A percentile compares a stretch with the other conserved stretches of the same genome.
These are phyloP conservation scores for Phrynocephalus versicolor DNA, from an alignment of 2,113 vertebrate species.

Conservation along the genomic window DNA sequence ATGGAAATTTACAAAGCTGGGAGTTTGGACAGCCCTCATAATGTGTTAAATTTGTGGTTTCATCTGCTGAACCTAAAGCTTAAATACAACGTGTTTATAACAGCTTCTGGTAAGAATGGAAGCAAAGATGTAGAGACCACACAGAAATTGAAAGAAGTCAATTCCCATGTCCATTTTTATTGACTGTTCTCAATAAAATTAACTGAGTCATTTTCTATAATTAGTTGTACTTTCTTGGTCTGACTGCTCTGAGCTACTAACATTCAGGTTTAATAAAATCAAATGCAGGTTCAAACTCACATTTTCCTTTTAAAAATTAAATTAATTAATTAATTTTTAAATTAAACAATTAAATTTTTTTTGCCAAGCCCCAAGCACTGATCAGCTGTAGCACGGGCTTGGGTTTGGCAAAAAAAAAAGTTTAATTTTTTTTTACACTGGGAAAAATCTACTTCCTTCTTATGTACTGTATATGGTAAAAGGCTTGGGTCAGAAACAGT, in stretches of 20 bases:
- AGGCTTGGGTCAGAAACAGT: too few species aligned
- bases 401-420: too few species aligned
- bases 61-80: not conserved
- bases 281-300: not conserved
- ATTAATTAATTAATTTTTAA: too few species aligned
- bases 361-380: too few species aligned
- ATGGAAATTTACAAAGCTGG: not conserved
- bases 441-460: too few species aligned
- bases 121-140: not conserved
- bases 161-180: not conserved
- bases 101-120: constrained; percentile 7
- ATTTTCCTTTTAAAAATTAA: not conserved
- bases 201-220: not conserved
- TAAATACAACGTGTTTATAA: constrained; percentile 2
- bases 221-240: not conserved
- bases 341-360: too few species aligned
- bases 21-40: not conserved
- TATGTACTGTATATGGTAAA: too few species aligned
- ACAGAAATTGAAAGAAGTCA: not conserved
- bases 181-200: not conserved
- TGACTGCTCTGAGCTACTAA: constrained; percentile 3
- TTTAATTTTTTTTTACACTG: too few species aligned
- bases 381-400: too few species aligned
- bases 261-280: constrained; percentile 4
- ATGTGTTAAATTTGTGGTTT: not conserved